These are phyloP conservation scores for Drosophila kokeensis DNA, from an alignment of 2,888 invertebrate species.

Conservation along the genomic window DNA sequence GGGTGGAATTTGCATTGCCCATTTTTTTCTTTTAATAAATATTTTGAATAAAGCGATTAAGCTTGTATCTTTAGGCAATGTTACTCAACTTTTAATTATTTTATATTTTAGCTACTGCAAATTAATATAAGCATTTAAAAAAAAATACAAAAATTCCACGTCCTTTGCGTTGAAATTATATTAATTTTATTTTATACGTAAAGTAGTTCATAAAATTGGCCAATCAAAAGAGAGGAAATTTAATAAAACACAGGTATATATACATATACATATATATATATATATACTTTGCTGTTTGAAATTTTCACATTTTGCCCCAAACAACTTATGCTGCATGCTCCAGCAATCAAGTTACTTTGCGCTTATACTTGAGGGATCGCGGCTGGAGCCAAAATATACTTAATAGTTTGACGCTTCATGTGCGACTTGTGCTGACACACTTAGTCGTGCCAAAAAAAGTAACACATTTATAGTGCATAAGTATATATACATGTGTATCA, in stretches of 20 bases:
- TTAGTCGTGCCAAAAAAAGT: conserved; percentile 1
- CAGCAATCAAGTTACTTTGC: conserved; percentile 30
- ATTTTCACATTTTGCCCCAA: conserved; percentile 3
- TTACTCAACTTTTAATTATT: not conserved
- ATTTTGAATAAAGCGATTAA: no score
- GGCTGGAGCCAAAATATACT: conserved; percentile 50
- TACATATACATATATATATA: not conserved
- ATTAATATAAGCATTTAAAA: not conserved
- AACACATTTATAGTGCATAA: not conserved
- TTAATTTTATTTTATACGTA: not conserved
- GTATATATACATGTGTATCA: conserved; percentile 20
- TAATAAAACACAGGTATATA: not conserved
- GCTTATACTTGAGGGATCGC: conserved; percentile 19
- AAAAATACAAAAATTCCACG: not conserved
- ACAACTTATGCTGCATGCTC: conserved; percentile 23
- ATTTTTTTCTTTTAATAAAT: not conserved
- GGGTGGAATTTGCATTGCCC: not conserved
- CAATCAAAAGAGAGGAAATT: not conserved
- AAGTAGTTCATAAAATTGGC: not conserved
- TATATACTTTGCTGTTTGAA: not conserved
- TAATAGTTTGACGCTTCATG: conserved; percentile 73
- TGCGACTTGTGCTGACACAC: conserved; percentile 38
- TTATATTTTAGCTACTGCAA: not conserved
- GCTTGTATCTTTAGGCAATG: not conserved
- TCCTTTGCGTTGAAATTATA: not conserved